A percentile compares a stretch with the other conserved stretches of the same genome.
These are phyloP conservation scores for Trogon surrucura DNA, from an alignment of 2,113 vertebrate genomes.

Conservation along the genomic window DNA sequence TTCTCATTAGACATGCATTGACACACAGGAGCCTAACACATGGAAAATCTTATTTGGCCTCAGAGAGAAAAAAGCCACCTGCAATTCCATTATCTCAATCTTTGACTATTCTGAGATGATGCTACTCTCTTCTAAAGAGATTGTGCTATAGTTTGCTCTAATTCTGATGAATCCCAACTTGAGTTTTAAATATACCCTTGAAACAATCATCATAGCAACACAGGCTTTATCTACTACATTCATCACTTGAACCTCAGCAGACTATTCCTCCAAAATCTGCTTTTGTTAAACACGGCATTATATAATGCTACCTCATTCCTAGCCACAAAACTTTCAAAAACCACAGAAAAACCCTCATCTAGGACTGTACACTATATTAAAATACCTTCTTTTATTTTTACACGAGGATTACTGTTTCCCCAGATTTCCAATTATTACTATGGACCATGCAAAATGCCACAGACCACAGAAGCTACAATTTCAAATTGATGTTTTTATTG, in stretches of 20 bases:
- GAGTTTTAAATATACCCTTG: not conserved
- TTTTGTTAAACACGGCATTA: not conserved
- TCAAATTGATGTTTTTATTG: slow-evolving; percentile 56
- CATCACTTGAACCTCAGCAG: not conserved
- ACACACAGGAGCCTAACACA: not conserved
- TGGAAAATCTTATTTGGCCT: not conserved
- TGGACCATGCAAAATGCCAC: slow-evolving; percentile 57
- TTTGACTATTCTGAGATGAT: not conserved
- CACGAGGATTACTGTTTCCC: not conserved
- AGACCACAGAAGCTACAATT: slow-evolving; percentile 51
- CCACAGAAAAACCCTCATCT: not conserved
- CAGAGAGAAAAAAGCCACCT: not conserved
- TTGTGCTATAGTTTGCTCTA: not conserved
- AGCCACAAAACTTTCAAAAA: not conserved
- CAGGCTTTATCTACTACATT: not conserved
- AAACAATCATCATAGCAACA: not conserved
- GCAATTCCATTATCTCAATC: not conserved
- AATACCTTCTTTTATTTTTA: not conserved
- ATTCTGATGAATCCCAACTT: not conserved
- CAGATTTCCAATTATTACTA: not conserved
- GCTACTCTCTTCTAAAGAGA: not conserved
- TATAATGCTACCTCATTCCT: not conserved
- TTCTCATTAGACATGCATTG: not conserved
- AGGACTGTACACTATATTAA: not conserved
- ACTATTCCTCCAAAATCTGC: not conserved